Percentiles rank a stretch among this genome's conserved stretches.
Evolutionary conservation across 2,113 vertebrate genomes (phyloP).

Genomic region (Poicephalus meyeri): DNA sequence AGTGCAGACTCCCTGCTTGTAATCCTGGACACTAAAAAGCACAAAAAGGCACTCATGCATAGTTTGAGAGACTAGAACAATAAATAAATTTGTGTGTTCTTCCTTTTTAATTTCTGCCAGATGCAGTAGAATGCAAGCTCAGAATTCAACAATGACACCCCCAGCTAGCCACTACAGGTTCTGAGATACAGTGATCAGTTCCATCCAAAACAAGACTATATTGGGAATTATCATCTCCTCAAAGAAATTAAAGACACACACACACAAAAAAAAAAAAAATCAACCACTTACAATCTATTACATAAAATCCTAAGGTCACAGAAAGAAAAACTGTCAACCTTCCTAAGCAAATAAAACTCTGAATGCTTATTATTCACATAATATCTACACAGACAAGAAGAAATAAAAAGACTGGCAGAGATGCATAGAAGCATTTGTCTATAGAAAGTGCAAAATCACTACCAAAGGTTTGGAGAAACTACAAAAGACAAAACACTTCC

Average conservation of each 20-base stretch:
- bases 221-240: neutral
- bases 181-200: neutral
- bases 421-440: neutral
- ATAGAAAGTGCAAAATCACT: neutral
- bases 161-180: neutral
- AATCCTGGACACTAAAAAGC: neutral
- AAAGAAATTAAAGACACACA: neutral
- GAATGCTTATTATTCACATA: neutral
- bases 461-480: neutral
- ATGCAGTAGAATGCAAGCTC: neutral
- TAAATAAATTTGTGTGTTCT: neutral
- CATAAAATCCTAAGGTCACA: neutral
- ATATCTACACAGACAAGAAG: neutral
- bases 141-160: neutral
- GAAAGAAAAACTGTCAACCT: neutral
- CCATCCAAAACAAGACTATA: neutral
- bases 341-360: neutral
- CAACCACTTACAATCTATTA: neutral
- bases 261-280: neutral
- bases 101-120: neutral
- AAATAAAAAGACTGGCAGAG: neutral
- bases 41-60: neutral
- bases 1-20: neutral
- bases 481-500: neutral
- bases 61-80: neutral